Conservation (phyloP, 2,797 vertebrate species). For the Chromis chromis region DNA sequence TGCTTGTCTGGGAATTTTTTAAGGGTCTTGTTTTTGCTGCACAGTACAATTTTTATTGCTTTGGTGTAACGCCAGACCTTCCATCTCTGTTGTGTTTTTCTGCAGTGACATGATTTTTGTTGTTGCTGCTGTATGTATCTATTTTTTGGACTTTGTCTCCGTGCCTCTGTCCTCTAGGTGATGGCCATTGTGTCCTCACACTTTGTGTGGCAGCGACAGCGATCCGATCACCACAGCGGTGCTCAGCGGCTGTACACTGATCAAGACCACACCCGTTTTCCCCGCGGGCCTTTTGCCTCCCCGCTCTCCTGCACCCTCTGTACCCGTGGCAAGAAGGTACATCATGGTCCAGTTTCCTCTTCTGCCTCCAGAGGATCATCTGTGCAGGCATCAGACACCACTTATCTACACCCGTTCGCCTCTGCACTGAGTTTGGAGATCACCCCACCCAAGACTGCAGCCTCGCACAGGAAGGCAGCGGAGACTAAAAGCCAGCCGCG, state of each 20-base stretch:
- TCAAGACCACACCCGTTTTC: slow-evolving; percentile 66
- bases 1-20: slow-evolving; percentile 7
- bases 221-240: slow-evolving; percentile 90
- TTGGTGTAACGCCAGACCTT: background rate
- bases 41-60: slow-evolving; percentile 6
- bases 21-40: slow-evolving; percentile 28
- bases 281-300: slow-evolving; percentile 87
- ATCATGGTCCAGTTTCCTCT: slow-evolving; percentile 71
- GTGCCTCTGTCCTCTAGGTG: slow-evolving; percentile 82
- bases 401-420: slow-evolving; percentile 29
- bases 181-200: slow-evolving; percentile 94
- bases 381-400: slow-evolving; percentile 8
- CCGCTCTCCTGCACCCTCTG: slow-evolving; percentile 82
- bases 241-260: slow-evolving; percentile 85
- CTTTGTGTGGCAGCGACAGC: slow-evolving; percentile 91
- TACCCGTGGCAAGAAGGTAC: slow-evolving; percentile 73
- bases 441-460: slow-evolving; percentile 55
- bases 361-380: slow-evolving; percentile 75
- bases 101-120: background rate
- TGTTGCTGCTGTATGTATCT: background rate
- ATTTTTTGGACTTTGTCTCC: background rate
- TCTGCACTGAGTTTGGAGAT: slow-evolving; percentile 55
- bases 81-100: slow-evolving; percentile 1
- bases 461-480: background rate
- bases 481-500: slow-evolving; percentile 39